phyloP scores from a whole-genome alignment of 2,888 invertebrate genomes.

The Lasioglossum vierecki region DNA sequence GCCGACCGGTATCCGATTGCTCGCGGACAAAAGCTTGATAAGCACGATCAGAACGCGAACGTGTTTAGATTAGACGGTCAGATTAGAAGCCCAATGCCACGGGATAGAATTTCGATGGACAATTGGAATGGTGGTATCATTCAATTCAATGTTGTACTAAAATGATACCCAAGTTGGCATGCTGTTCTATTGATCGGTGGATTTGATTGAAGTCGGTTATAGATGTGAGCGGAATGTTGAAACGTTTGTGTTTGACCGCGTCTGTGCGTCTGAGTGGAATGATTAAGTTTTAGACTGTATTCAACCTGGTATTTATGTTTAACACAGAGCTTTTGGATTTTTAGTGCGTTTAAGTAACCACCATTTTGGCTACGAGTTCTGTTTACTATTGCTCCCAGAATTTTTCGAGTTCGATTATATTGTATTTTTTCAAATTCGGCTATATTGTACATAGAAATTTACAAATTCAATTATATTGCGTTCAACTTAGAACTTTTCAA shows the following conservation, averaged over 20 bases:
- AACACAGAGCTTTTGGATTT: too few species aligned
- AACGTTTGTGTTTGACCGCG: too few species aligned
- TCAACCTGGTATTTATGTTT: too few species aligned
- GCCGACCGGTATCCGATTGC: neutral
- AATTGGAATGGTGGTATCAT: neutral
- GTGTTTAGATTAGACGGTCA: neutral
- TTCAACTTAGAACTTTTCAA: neutral
- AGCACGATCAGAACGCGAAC: neutral
- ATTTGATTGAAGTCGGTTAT: neutral
- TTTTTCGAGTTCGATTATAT: neutral
- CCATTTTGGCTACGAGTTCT: neutral
- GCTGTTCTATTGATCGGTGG: neutral
- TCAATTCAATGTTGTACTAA: neutral
- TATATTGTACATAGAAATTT: neutral
- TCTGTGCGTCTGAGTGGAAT: too few species aligned
- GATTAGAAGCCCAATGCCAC: neutral
- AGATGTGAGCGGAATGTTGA: too few species aligned
- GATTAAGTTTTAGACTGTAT: too few species aligned
- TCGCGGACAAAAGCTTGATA: neutral
- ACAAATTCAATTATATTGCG: neutral
- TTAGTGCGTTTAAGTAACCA: too few species aligned
- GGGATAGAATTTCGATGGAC: neutral
- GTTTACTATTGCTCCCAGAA: neutral
- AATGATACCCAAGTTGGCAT: neutral
- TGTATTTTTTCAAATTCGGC: neutral